phyloP scores from a whole-genome alignment of 2,113 vertebrate species.

The Butastur rufipennis region DNA sequence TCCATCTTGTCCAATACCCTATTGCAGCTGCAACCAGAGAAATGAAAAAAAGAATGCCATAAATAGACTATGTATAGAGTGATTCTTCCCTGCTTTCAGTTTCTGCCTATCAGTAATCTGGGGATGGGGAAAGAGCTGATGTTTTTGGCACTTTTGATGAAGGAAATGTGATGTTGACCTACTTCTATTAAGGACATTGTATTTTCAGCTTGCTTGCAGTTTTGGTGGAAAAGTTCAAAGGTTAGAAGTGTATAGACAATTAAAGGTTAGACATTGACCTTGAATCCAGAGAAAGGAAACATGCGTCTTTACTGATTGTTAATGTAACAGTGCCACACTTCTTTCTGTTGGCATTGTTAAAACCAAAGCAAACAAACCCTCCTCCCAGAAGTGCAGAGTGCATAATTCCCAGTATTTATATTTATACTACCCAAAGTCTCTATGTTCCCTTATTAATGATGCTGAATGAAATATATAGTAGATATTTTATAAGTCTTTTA shows the following conservation, averaged over 20 bases:
- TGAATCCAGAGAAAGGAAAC: neutral
- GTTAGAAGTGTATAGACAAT: neutral
- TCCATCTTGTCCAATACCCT: neutral
- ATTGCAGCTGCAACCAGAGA: neutral
- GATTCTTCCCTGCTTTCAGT: neutral
- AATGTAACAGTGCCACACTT: neutral
- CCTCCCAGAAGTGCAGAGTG: neutral
- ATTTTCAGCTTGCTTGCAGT: neutral
- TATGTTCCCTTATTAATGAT: neutral
- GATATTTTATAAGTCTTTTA: neutral
- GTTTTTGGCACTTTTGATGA: neutral
- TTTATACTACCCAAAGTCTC: neutral
- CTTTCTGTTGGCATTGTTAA: neutral
- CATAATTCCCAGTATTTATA: neutral
- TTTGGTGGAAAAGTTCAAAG: neutral
- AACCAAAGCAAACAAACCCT: neutral
- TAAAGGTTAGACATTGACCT: neutral
- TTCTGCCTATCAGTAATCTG: neutral
- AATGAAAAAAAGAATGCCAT: neutral
- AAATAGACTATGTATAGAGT: neutral
- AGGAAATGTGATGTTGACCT: neutral
- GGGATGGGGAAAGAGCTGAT: neutral
- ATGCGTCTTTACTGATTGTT: neutral
- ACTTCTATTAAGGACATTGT: neutral
- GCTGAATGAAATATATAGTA: neutral